phyloP scores from a whole-genome alignment of 1,140 invertebrate species.

The Bilobella aurantiaca region DNA sequence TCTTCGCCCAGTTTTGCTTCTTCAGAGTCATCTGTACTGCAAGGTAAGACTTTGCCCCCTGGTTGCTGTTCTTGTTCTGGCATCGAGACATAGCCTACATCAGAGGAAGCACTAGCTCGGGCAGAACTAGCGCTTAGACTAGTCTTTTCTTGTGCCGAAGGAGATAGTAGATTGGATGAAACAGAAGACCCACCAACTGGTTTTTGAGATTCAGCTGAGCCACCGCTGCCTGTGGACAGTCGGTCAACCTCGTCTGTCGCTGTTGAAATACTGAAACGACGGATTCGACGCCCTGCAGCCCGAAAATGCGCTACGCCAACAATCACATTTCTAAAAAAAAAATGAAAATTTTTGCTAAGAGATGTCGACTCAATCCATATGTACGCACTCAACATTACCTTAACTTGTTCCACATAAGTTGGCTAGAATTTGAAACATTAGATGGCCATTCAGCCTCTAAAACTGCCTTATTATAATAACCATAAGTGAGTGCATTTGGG shows the following conservation, averaged over 20 bases:
- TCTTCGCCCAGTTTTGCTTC: conserved; percentile 17
- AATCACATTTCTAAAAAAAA: conserved; percentile 62
- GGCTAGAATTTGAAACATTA: conserved; percentile 66
- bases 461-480: conserved; percentile 71
- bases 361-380: neutral
- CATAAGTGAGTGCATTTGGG: conserved; percentile 96
- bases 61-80: conserved; percentile 39
- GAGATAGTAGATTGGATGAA: neutral
- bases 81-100: conserved; percentile 47
- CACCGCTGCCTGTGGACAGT: conserved; percentile 30
- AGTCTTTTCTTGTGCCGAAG: neutral
- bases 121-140: conserved; percentile 11
- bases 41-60: too few species aligned
- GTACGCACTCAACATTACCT: conserved; percentile 41
- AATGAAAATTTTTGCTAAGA: too few species aligned
- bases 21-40: conserved; percentile 11
- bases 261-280: conserved; percentile 41
- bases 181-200: neutral
- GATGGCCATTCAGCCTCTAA: conserved; percentile 90
- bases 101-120: conserved; percentile 36
- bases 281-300: conserved; percentile 49
- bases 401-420: conserved; percentile 85
- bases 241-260: conserved; percentile 38
- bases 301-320: conserved; percentile 77
- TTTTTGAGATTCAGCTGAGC: conserved; percentile 27